Evolutionary conservation across 2,113 vertebrate genomes (phyloP), one percentile per base, ranked within the genome.

Genomic region (Antechinus stuartii): DNA sequence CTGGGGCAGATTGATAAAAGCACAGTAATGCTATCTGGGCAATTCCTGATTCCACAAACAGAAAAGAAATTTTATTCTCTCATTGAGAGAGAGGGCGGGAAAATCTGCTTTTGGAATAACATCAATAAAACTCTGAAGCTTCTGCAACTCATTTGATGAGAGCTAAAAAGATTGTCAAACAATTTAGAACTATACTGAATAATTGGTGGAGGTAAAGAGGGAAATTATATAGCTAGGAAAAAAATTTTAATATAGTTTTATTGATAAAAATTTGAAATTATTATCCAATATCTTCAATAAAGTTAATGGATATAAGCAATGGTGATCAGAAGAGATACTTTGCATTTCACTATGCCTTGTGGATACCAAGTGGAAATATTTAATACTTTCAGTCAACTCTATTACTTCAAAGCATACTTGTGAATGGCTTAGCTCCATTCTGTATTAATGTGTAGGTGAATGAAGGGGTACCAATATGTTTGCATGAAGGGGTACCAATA

Each of bases 381-480:
- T 8, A n/a, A 23, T 23, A 11, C 90, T 57, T 89, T 76, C 49
- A 56, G 42, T 19, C 4, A 53, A 53, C 54, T 4, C 8, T 0
- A 16, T 47, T 56, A 47, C 91, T 96, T 90, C 92, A 55, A 93
- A 94, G 84, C 7, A 2, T n/a, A 27, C 89, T 95, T 2, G 16
- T 55, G 93, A 26, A 11, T 92, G 94, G 91, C 57, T 95, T 89
- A 2, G 26, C 6, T 93, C 35, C 0, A 49, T 11, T 7, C 23
- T 54, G 26, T 92, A 94, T 54, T 46, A 92, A 93, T 0, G 2
- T 26, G 35, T 42, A 8, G 16, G 68, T 42, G 16, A 84, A 42
- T n/a, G 68, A 84, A 84, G 68, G n/a, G 35, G 7, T n/a, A 91
- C 50, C 9, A 49, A 76, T 50, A 89, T 49, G 42, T 27, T 8